Evolutionary conservation across 2,888 invertebrate genomes (phyloP).

Genomic region (Horisme vitalbata): DNA sequence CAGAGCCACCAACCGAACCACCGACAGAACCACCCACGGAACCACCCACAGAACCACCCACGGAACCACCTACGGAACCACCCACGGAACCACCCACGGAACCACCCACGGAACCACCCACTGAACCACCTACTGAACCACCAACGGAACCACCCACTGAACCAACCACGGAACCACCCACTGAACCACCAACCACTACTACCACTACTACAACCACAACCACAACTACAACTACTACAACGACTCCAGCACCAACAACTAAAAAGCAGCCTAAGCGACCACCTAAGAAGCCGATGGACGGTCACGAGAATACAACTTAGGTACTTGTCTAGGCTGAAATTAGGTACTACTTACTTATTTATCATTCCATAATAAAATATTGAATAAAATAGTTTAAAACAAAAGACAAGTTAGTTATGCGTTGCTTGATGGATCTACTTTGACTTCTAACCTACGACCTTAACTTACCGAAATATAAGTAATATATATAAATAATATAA

Average conservation of each 20-base stretch:
- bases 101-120: background rate
- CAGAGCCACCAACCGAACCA: background rate
- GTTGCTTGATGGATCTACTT: too few species aligned
- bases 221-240: conserved; percentile 1
- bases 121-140: background rate
- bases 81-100: background rate
- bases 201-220: background rate
- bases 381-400: too few species aligned
- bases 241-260: conserved; percentile 1
- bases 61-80: background rate
- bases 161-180: background rate
- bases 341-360: too few species aligned
- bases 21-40: background rate
- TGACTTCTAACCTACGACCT: too few species aligned
- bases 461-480: too few species aligned
- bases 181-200: background rate
- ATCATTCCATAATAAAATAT: too few species aligned
- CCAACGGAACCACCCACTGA: background rate
- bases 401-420: too few species aligned
- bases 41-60: background rate
- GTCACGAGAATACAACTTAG: conserved; percentile 3
- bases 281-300: background rate
- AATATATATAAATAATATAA: too few species aligned
- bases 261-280: background rate
- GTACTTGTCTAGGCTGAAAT: too few species aligned